Evolutionary conservation across 2,888 invertebrate species (phyloP), one percentile per base, ranked within the genome.

Genomic region (Ormyrus pomaceus): DNA sequence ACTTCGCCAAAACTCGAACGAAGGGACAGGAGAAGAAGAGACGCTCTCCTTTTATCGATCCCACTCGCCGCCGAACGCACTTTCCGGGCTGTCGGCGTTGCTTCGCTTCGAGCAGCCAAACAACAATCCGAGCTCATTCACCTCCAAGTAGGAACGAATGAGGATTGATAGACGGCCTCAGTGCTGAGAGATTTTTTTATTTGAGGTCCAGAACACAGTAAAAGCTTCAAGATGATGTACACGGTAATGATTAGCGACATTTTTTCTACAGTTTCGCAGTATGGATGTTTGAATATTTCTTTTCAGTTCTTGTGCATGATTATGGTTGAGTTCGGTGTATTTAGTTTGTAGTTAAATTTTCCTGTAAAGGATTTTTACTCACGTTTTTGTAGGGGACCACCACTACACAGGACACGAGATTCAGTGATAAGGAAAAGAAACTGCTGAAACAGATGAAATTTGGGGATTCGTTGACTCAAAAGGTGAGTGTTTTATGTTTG

Each of bases 361-460:
- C n/a, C 70, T 65, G 81, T 75, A 79, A 72, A 79, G 82, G 56
- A 79, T 81, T 71, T 81, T 79, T 68, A 81, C 79, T 82, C 81
- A 80, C 72, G 9, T 71, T 53, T n/a, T 90, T 91, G 68, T 88
- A 99, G 99, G 99, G 99, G 84, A 99, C 99, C 53, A 98, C 96
- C 88, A 96, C 99, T 81, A 99, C 99, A 91, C 99, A 99, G 92
- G 99, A 99, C 92, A 99, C 98, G 88, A 95, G 99, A 89, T 99
- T 99, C 92, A 97, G 98, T 90, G 99, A 99, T 92, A 99, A 99
- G 92, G 99, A 99, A 92, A 99, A 99, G 92, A 99, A 99, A 91
- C 93, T 99, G 69, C 94, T 99, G 92, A 99, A 99, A 91, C 97
- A 97, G 91, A 98, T 99, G 98, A 98, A 97, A 91, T 99, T 99